Evolutionary conservation across 2,888 invertebrate species (phyloP).

Genomic region (Coleophora flavipennella): DNA sequence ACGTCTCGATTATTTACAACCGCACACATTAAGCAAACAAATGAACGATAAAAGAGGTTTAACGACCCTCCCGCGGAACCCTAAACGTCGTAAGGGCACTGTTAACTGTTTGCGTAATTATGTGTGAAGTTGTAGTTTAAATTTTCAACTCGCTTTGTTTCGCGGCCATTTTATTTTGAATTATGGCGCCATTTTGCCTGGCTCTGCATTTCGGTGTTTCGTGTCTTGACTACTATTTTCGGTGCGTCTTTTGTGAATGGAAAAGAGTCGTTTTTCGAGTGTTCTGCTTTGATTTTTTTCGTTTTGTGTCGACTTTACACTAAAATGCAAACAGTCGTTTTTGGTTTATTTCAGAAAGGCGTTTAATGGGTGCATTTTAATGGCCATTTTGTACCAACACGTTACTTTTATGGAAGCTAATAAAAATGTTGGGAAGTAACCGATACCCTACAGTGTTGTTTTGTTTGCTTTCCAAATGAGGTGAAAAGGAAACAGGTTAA

Average conservation of each 20-base stretch:
- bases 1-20: too few species aligned
- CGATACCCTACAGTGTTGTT: slow-evolving; percentile 26
- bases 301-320: background rate
- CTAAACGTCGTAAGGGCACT: slow-evolving; percentile 22
- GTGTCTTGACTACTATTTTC: too few species aligned
- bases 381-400: slow-evolving; percentile 40
- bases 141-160: slow-evolving; percentile 21
- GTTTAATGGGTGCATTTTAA: slow-evolving; percentile 53
- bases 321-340: slow-evolving; percentile 41
- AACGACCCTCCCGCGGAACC: slow-evolving; percentile 4
- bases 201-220: slow-evolving; percentile 1
- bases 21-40: too few species aligned
- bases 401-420: slow-evolving; percentile 42
- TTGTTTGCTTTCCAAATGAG: background rate
- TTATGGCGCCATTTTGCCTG: slow-evolving; percentile 29
- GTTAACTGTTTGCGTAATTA: slow-evolving; percentile 42
- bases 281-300: too few species aligned
- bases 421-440: slow-evolving; percentile 42
- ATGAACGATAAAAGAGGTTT: slow-evolving; percentile 5
- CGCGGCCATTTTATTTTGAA: slow-evolving; percentile 32
- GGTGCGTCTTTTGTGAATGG: too few species aligned
- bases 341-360: slow-evolving; percentile 46
- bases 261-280: too few species aligned
- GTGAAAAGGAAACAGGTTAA: too few species aligned
- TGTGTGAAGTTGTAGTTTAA: slow-evolving; percentile 45